Evolutionary conservation across 2,113 vertebrate genomes (phyloP).

Genomic region (Jacana jacana): DNA sequence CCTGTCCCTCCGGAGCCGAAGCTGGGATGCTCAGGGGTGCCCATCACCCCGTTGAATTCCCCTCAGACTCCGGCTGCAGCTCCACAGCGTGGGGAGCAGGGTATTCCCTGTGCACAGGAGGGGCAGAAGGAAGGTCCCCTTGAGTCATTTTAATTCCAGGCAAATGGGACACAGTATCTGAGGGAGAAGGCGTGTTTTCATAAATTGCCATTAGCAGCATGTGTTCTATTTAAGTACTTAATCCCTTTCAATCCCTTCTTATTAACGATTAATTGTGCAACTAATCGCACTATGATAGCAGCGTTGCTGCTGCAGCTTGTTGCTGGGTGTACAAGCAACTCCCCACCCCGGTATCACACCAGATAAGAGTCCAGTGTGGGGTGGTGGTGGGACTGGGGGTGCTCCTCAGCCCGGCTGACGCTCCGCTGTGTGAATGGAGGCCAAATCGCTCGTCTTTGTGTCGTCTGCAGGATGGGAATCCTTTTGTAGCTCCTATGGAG

Average conservation of each 20-base stretch:
- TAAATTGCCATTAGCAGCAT: not conserved
- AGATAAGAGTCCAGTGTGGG: not conserved
- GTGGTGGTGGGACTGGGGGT: not conserved
- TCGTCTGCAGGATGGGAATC: not conserved
- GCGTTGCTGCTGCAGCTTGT: not conserved
- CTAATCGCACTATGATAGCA: constrained; percentile 37
- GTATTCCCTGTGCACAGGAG: not conserved
- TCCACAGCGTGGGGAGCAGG: accelerated
- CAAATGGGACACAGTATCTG: not conserved
- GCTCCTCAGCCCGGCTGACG: not conserved
- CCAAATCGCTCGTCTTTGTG: too few species aligned
- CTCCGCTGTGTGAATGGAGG: too few species aligned
- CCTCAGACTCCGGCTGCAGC: not conserved
- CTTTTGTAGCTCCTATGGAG: not conserved
- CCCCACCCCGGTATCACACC: not conserved
- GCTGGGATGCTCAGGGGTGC: not conserved
- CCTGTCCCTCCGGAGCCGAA: not conserved
- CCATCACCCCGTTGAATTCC: accelerated
- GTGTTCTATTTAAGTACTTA: not conserved
- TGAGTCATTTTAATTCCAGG: not conserved
- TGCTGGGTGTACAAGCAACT: not conserved
- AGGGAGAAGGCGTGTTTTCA: not conserved
- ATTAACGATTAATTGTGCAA: constrained; percentile 60
- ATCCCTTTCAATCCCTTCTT: constrained; percentile 40
- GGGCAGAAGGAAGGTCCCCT: accelerated